These are phyloP conservation scores for Alectura lathami DNA, from an alignment of 2,113 vertebrate species.

Conservation along the genomic window DNA sequence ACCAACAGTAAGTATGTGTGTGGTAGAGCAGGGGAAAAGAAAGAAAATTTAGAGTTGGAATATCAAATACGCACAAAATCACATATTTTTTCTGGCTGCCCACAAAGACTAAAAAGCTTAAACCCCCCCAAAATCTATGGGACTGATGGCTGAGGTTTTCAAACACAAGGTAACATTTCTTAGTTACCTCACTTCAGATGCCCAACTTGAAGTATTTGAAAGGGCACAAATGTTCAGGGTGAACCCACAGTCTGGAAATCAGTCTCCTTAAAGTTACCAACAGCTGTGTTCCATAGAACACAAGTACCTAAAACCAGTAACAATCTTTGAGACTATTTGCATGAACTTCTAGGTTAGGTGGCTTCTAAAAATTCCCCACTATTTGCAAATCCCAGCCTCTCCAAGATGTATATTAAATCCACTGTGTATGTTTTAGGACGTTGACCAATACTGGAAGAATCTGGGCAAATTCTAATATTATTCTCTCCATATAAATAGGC, in stretches of 20 bases:
- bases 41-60: neutral
- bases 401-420: neutral
- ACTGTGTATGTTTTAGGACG: rapidly evolving
- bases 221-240: neutral
- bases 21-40: neutral
- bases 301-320: neutral
- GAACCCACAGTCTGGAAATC: neutral
- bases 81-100: neutral
- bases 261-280: neutral
- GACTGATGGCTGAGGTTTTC: neutral
- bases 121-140: neutral
- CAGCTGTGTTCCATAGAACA: neutral
- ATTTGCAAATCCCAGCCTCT: neutral
- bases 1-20: neutral
- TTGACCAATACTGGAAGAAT: neutral
- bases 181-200: neutral
- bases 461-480: neutral
- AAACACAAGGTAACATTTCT: neutral
- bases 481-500: neutral
- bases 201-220: neutral
- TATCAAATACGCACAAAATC: neutral
- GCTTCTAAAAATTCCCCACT: neutral
- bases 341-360: neutral
- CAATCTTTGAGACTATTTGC: neutral
- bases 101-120: neutral